Base-by-base conservation (phyloP, 2,888 invertebrate species). In the Petrophora chlorosata region DNA sequence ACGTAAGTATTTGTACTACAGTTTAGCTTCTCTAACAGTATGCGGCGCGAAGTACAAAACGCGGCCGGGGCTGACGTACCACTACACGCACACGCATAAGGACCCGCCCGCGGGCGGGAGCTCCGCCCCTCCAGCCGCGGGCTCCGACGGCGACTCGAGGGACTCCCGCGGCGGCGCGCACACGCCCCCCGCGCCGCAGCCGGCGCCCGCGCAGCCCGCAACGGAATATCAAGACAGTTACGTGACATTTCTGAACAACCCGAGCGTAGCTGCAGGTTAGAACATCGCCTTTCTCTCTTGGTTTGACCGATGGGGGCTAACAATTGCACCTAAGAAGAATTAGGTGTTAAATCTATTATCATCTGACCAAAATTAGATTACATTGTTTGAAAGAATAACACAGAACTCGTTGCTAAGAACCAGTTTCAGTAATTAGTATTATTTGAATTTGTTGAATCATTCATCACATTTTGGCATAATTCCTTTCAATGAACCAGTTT, bases 31-130 rank as follows among this genome's bases (percentile, higher is more conserved):
- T 25, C 25, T 3, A 10, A 85, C 94, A 97, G 97, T 96, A 82
- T 98, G 98, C 93, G 96, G 97, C 83, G 97, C 97, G 75, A 95
- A 97, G 79, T 98, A 98, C 94, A 98, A 98, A 93, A 98, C 98
- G 62, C 94, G 98, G 67, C 97, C 98, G 65, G 98, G 98, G 65
- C 93, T 98, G 79, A 97, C 96, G 71, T 98, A 98, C 92, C 98
- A 98, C 93, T 96, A 96, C 93, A 95, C 95, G 77, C 97, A 97
- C 92, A 96, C 96, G 76, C 97, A 97, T 93, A 92, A 92, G 85
- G 92, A 92, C 16, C 49, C 49, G 73, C 89, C 92, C 57, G 59
- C 76, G 9, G 63, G 85, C 73, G 45, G 33, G 51, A 48, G 41
- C 13, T 65, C 64, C 33, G 54, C 60, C 55, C 67, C 5, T 58